phyloP scores from a whole-genome alignment of 2,888 invertebrate species.

The Piscicola geometra region DNA sequence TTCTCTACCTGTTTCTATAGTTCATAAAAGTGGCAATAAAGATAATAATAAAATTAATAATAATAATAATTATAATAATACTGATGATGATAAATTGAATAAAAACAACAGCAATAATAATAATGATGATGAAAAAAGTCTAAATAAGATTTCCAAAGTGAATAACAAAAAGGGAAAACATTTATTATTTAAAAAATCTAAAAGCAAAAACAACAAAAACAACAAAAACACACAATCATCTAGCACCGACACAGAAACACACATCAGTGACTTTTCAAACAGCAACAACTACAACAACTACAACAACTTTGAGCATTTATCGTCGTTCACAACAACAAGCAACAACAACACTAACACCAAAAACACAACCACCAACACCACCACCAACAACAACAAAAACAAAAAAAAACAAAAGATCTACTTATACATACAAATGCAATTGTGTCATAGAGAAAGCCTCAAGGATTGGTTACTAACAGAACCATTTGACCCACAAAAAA shows the following conservation, averaged over 20 bases:
- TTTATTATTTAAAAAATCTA: no score
- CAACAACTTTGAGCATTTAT: no score
- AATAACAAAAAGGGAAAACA: no score
- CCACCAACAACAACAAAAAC: constrained; percentile 9
- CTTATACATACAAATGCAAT: constrained; percentile 95
- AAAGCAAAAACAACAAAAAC: no score
- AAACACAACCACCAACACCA: background rate
- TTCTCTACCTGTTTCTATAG: background rate
- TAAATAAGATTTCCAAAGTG: background rate
- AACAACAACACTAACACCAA: background rate
- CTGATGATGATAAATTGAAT: background rate
- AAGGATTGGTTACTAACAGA: constrained; percentile 74
- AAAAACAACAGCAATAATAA: background rate
- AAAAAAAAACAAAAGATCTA: no score
- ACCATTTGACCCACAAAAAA: constrained; percentile 48
- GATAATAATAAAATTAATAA: background rate
- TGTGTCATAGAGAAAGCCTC: constrained; percentile 80
- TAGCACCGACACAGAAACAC: background rate
- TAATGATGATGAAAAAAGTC: background rate
- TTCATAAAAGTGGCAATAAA: background rate
- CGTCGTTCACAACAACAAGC: no score
- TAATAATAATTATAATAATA: constrained; percentile 4
- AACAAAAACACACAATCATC: no score
- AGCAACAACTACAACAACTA: background rate
- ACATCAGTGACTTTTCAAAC: background rate